Percentiles rank a stretch among this genome's conserved stretches.
Conservation (phyloP, 2,797 vertebrate species). For the Erithacus rubecula region DNA sequence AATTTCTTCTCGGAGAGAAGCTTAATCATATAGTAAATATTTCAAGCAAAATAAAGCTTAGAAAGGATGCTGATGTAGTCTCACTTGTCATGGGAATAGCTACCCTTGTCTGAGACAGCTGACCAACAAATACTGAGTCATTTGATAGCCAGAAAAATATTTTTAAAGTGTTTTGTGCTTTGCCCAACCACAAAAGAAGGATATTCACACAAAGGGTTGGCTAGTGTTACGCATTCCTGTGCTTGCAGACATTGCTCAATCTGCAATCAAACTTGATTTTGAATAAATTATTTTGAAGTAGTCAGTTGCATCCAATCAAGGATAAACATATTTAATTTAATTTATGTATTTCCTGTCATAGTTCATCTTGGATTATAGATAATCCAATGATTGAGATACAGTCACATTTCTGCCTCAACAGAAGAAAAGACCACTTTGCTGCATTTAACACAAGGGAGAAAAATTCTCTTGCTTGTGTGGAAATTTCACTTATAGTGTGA, state of each 20-base stretch:
- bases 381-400: neutral
- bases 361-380: neutral
- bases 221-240: neutral
- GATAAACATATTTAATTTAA: slow-evolving; percentile 4
- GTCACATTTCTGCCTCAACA: neutral
- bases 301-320: neutral
- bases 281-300: neutral
- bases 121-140: neutral
- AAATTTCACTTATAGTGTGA: neutral
- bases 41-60: neutral
- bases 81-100: neutral
- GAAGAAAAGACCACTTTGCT: neutral
- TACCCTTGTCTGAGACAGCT: neutral
- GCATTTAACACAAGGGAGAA: neutral
- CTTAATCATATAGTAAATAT: neutral
- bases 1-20: neutral
- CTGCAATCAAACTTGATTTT: neutral
- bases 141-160: neutral
- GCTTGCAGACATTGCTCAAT: neutral
- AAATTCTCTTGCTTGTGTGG: neutral
- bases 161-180: neutral
- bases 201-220: neutral
- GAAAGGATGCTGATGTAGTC: neutral
- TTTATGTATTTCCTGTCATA: neutral
- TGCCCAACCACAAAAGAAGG: neutral